Conservation (phyloP, 2,888 invertebrate genomes). For the Lithophane semibrunnea region DNA sequence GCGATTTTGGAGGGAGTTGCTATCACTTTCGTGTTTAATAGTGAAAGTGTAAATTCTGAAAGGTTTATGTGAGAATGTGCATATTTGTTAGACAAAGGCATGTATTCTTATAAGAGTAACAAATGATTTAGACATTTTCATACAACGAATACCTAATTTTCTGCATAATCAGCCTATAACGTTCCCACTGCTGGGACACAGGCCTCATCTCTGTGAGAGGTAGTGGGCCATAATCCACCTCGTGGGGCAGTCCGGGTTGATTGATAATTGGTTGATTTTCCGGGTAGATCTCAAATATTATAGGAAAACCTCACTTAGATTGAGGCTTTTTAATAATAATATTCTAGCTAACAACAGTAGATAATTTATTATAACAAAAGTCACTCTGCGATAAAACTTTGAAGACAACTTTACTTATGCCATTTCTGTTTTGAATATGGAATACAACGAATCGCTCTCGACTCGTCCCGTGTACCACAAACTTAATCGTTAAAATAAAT, state of each 20-base stretch:
- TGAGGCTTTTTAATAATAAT: background rate
- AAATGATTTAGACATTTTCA: background rate
- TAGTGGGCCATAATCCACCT: background rate
- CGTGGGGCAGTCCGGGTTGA: background rate
- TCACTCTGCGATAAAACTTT: background rate
- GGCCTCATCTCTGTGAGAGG: background rate
- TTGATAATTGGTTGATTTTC: background rate
- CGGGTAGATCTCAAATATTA: background rate
- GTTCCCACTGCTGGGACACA: background rate
- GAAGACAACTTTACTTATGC: background rate
- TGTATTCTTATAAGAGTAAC: background rate
- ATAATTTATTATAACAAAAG: background rate
- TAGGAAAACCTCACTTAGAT: background rate
- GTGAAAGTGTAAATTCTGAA: background rate
- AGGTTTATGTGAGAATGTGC: background rate
- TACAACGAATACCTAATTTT: background rate
- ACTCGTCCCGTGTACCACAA: conserved; percentile 65
- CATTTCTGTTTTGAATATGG: background rate
- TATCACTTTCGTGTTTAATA: conserved; percentile 24
- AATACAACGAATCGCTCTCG: conserved; percentile 55
- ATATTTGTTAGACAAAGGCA: background rate
- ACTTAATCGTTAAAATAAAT: conserved; percentile 90
- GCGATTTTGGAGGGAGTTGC: background rate
- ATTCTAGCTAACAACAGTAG: background rate
- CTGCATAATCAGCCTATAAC: background rate